Evolutionary conservation across 2,888 invertebrate genomes (phyloP).

Genomic region (Limenitis camilla): DNA sequence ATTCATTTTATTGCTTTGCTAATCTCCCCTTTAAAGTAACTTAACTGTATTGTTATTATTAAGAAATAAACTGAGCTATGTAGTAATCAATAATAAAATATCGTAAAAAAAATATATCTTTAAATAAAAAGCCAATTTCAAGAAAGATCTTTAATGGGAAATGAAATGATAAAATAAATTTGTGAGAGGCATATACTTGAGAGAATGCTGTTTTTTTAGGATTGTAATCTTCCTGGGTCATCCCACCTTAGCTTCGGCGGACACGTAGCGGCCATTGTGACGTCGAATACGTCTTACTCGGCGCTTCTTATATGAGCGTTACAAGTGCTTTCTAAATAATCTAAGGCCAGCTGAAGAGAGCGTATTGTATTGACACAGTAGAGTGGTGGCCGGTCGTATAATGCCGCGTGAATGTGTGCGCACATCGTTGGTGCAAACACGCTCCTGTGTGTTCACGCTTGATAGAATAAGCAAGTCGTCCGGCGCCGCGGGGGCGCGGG

Average conservation of each 20-base stretch:
- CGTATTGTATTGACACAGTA: conserved; percentile 76
- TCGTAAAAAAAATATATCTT: neutral
- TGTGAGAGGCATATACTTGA: conserved; percentile 51
- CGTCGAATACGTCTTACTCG: conserved; percentile 69
- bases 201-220: conserved; percentile 72
- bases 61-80: no score
- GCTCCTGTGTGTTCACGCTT: conserved; percentile 65
- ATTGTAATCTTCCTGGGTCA: conserved; percentile 69
- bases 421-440: conserved; percentile 41
- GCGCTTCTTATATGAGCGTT: conserved; percentile 75
- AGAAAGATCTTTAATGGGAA: neutral
- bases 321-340: conserved; percentile 77
- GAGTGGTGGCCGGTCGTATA: conserved; percentile 75
- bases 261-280: conserved; percentile 74
- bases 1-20: neutral
- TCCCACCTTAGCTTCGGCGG: conserved; percentile 61
- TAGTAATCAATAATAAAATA: no score
- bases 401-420: conserved; percentile 56
- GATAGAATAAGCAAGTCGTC: conserved; percentile 75
- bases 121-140: no score
- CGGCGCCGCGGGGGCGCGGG: conserved; percentile 51
- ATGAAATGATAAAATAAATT: conserved; percentile 20
- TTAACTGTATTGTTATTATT: no score
- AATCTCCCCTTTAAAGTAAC: no score
- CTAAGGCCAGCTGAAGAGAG: conserved; percentile 75